Base-by-base conservation (phyloP, 2,797 vertebrate genomes). In the Aeoliscus strigatus region DNA sequence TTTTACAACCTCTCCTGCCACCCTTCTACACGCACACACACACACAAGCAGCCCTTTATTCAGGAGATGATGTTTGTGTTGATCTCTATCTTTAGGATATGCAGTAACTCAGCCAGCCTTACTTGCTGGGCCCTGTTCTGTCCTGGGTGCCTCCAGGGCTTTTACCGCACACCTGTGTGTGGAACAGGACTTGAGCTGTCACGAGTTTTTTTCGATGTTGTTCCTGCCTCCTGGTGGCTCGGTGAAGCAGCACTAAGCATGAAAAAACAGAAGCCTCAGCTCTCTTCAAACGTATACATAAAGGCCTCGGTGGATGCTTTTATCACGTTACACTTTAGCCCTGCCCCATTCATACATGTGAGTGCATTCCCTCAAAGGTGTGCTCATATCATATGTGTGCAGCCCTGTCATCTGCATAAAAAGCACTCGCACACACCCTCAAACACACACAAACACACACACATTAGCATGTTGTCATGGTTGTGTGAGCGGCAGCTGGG, bases 81-180 rank as follows among this genome's bases (percentile, higher is more conserved):
- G 75, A 80, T 84, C 60, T 68, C 50, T 78, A 78, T 81, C 68
- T 73, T 51, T 70, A 60, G 56, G 57, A 75, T 73, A 77, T 25
- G 60, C 68, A 74, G 66, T 80, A 86, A 86, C 73, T 86, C 77
- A 86, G 53, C 60, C 58, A 40, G 70, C 54, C 75, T 58, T 62
- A 84, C 82, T 79, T 85, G 79, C 80, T 55, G 72, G 58, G 65
- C 87, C 80, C 73, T 85, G 80, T 82, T 80, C 72, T 50, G 67
- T 66, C 54, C 72, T 51, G 28, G 70, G 60, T 64, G 77, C 83
- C 83, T 74, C 29, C 36, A 31, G 83, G 79, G 65, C 25, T 43
- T 81, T 70, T 67, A 68, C 58, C 35, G 36, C 70, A 81, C 84
- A 88, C 78, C 83, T 86, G 81, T 32, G 63, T 66, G 50, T 75